Base-by-base conservation (phyloP, 2,888 invertebrate species). In the Gastracanthus pulcherrimus region DNA sequence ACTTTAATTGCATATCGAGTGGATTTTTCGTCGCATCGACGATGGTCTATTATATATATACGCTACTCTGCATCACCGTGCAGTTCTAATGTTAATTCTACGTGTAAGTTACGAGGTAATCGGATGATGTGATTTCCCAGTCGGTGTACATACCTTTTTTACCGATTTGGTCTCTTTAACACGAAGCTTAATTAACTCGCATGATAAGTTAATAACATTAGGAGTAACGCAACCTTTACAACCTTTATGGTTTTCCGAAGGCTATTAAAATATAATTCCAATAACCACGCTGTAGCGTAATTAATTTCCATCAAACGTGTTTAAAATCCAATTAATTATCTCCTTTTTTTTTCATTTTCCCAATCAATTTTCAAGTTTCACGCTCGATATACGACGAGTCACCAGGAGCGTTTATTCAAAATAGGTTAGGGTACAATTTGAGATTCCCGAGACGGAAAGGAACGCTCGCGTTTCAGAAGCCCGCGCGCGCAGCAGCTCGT, bases 151-250 rank as follows among this genome's bases (percentile, higher is more conserved):
- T n/a, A n/a, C 3, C 23, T 67, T 67, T 19, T 16, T 23, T 16
- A 13, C 19, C 13, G n/a, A 2, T 16, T 4, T 4, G n/a, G 23
- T 41, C 45, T 26, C 45, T 16, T 66, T 66, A 19, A 26, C 38
- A 16, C 13, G 5, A 29, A 34, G 9, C 41, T 69, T 62, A 70
- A 77, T 77, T 71, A 77, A 77, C 48, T 38, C 45, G 62, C 58
- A 45, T 48, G 48, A 69, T 80, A 75, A 80, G 80, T 69, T 72
- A 79, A 72, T 72, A 72, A 67, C 55, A 55, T 72, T 58, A 64
- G 23, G 60, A 67, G 38, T 26, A 38, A 58, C 36, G 69, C 23
- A 16, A n/a, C 45, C 45, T 38, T 45, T 60, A 41, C 67, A 55
- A 13, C 51, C 48, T 60, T 69, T 48, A 9, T 36, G 23, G 19